These are phyloP conservation scores for Astropecten irregularis DNA, from an alignment of 53 echinoderm and acorn worm genomes.

Conservation along the genomic window DNA sequence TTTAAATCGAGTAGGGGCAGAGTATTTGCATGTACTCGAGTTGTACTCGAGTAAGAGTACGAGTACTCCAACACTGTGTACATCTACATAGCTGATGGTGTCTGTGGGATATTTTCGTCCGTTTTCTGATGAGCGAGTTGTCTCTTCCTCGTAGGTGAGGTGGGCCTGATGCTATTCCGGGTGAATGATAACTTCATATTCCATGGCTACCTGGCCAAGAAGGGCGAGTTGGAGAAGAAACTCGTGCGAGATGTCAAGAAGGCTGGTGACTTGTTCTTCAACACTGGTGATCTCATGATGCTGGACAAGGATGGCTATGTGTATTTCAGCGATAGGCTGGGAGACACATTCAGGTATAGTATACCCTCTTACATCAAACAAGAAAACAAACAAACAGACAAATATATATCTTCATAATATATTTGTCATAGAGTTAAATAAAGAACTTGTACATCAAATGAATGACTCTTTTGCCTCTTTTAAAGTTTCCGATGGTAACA, in stretches of 20 bases:
- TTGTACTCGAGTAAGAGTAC: too few species aligned
- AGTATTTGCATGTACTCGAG: too few species aligned
- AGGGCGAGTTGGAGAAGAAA: constrained; percentile 74
- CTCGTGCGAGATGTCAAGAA: constrained; percentile 71
- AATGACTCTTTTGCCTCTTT: not conserved
- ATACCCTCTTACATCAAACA: not conserved
- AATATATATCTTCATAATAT: not conserved
- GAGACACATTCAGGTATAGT: too few species aligned
- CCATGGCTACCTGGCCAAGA: constrained; percentile 74
- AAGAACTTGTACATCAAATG: too few species aligned
- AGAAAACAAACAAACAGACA: too few species aligned
- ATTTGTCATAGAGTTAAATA: not conserved
- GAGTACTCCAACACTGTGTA: too few species aligned
- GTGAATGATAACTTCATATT: constrained; percentile 8
- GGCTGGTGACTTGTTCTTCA: constrained; percentile 84
- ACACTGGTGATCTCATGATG: constrained; percentile 88
- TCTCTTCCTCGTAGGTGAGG: constrained; percentile 32
- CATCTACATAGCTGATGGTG: too few species aligned
- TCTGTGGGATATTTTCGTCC: too few species aligned
- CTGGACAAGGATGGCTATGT: constrained; percentile 79
- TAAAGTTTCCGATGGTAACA: not conserved
- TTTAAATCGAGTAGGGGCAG: too few species aligned
- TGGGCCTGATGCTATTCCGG: constrained; percentile 51
- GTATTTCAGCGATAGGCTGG: too few species aligned
- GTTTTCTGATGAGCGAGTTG: too few species aligned